Evolutionary conservation across 2,888 invertebrate species (phyloP).

Genomic region (Toxonevra muliebris): DNA sequence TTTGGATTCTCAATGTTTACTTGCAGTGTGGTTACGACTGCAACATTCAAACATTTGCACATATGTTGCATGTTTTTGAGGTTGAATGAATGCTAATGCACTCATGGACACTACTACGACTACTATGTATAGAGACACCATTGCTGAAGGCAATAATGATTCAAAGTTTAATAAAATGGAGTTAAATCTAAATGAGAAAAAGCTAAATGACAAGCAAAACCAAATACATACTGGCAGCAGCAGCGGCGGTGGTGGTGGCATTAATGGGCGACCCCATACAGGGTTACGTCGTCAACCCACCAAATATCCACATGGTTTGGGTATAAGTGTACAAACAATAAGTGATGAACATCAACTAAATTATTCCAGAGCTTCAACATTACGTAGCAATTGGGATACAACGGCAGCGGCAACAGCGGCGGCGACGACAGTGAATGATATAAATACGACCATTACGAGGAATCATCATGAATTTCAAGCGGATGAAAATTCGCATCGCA

Average conservation of each 20-base stretch:
- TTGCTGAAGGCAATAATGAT: too few relatives aligned
- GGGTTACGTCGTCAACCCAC: constrained; percentile 54
- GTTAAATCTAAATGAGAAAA: constrained; percentile 17
- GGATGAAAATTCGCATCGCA: constrained; percentile 40
- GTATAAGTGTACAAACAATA: constrained; percentile 53
- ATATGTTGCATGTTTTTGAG: too few relatives aligned
- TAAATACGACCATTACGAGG: constrained; percentile 18
- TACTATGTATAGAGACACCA: too few relatives aligned
- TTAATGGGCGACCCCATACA: constrained; percentile 26
- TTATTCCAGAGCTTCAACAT: constrained; percentile 49
- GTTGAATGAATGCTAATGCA: too few relatives aligned
- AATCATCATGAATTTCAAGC: background rate
- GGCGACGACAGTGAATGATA: constrained; percentile 25
- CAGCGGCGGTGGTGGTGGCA: constrained; percentile 7
- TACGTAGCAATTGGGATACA: constrained; percentile 45
- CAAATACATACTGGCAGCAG: constrained; percentile 24
- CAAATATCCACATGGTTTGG: constrained; percentile 57
- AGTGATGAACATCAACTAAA: constrained; percentile 26
- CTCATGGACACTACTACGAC: too few relatives aligned
- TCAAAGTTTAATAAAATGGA: background rate
- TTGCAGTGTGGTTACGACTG: too few relatives aligned
- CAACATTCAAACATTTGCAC: too few relatives aligned
- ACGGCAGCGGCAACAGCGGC: constrained; percentile 26
- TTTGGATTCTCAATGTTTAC: constrained; percentile 15
- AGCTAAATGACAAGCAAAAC: constrained; percentile 9